These are phyloP conservation scores for Alligator mississippiensis DNA, from an alignment of 2,113 vertebrate genomes.

Conservation along the genomic window DNA sequence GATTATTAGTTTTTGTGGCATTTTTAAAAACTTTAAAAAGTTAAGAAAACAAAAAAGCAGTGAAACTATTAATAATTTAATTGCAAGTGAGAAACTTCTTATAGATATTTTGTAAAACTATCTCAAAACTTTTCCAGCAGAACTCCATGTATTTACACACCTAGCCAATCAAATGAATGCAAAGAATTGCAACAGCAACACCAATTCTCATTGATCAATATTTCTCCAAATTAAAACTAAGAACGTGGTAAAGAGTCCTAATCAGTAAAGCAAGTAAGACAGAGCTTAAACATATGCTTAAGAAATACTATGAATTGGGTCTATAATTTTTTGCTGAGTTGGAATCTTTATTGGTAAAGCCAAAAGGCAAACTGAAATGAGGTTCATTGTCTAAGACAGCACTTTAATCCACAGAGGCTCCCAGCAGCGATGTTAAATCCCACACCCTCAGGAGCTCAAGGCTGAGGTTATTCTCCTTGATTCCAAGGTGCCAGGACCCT, in stretches of 20 bases:
- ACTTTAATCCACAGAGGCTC: neutral
- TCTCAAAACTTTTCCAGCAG: neutral
- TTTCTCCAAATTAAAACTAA: neutral
- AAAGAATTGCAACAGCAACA: neutral
- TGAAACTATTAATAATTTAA: neutral
- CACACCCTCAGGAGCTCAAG: too few relatives aligned
- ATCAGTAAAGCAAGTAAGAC: neutral
- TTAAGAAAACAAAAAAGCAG: neutral
- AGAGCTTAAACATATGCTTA: neutral
- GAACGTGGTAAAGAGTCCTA: accelerated
- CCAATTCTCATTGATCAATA: neutral
- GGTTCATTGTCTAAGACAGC: neutral
- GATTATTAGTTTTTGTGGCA: too few relatives aligned
- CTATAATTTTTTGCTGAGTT: neutral
- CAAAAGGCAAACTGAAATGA: neutral
- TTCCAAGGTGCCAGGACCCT: too few relatives aligned
- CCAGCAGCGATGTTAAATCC: too few relatives aligned
- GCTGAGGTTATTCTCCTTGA: too few relatives aligned
- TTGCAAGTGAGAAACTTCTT: neutral
- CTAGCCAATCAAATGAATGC: neutral
- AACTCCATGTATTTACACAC: too few relatives aligned
- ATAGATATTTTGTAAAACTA: neutral
- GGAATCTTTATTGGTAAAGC: neutral
- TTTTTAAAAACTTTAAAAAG: neutral
- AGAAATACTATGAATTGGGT: neutral